Percentiles rank a stretch among this genome's conserved stretches.
phyloP scores from a whole-genome alignment of 2,888 invertebrate genomes.

The Ophraella communa region DNA sequence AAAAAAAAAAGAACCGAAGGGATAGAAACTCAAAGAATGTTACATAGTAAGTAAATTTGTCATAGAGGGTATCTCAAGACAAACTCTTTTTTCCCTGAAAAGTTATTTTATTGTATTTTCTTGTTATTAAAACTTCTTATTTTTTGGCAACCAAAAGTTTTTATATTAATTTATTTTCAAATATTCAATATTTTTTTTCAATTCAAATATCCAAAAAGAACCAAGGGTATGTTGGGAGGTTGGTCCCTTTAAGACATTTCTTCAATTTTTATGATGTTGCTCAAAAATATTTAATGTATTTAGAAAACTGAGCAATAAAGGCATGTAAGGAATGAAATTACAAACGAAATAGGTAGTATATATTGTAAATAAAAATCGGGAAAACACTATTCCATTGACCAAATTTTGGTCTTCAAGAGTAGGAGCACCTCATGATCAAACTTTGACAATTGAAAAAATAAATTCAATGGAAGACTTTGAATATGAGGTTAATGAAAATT shows the following conservation, averaged over 20 bases:
- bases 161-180: not conserved
- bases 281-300: not conserved
- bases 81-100: not conserved
- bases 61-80: not conserved
- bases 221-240: not conserved
- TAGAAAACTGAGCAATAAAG: not conserved
- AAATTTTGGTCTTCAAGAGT: too few relatives aligned
- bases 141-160: not conserved
- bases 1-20: not conserved
- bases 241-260: not conserved
- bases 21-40: not conserved
- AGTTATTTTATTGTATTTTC: conserved; percentile 6
- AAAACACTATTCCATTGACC: too few relatives aligned
- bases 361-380: too few relatives aligned
- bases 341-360: too few relatives aligned
- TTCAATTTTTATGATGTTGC: too few relatives aligned
- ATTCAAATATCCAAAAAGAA: not conserved
- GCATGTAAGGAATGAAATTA: not conserved
- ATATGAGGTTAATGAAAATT: too few relatives aligned
- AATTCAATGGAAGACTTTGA: too few relatives aligned
- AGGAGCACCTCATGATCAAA: too few relatives aligned
- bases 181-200: not conserved
- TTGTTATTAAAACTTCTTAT: not conserved
- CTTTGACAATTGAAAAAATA: too few relatives aligned
- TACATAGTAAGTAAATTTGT: conserved; percentile 4